Base-by-base conservation (phyloP, 2,888 invertebrate genomes). In the Rhaphigaster nebulosa region DNA sequence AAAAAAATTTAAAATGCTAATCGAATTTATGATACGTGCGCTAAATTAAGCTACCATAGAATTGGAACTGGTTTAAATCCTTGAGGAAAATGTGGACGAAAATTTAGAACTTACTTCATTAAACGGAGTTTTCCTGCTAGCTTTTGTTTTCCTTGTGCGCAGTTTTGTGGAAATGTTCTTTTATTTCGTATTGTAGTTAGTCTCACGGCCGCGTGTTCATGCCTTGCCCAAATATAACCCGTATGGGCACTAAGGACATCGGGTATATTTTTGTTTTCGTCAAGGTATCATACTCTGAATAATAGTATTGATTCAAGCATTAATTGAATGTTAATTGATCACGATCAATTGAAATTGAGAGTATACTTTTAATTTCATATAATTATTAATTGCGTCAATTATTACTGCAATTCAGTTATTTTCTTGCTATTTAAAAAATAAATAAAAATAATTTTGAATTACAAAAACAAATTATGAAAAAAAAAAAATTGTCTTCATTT, bases 191-290 rank as follows among this genome's bases (percentile, higher is more conserved):
- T 70, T 70, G 70, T 70, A 70, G 34, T 34, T 15, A 18, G 34
- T 0, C 34, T 70, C 34, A 70, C 20, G 34, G 34, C 18, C 70
- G 65, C 65, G 65, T n/a, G 3, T 70, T 70, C 34, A 20, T 70
- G 70, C 70, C 70, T 70, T 20, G 29, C 18, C 70, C 70, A 70
- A 70, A 70, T 70, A 70, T 70, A 70, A 29, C 70, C 34, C 34
- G 29, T 70, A 34, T 5, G 5, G 70, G 34, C 70, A 20, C 6
- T 70, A 70, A 70, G 70, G 70, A 34, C 70, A 70, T 34, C 20
- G 5, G 34, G 70, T 70, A 70, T 65, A 65, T 70, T 70, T 70
- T 70, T 70, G 70, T 70, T 70, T 70, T 70, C 34, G 34, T 70
- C 70, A 70, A 70, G 70, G 70, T 8, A 34, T 70, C 34, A 70